Base-by-base conservation (phyloP, 92 coral and sea anemone genomes). In the Porites cylindrica region DNA sequence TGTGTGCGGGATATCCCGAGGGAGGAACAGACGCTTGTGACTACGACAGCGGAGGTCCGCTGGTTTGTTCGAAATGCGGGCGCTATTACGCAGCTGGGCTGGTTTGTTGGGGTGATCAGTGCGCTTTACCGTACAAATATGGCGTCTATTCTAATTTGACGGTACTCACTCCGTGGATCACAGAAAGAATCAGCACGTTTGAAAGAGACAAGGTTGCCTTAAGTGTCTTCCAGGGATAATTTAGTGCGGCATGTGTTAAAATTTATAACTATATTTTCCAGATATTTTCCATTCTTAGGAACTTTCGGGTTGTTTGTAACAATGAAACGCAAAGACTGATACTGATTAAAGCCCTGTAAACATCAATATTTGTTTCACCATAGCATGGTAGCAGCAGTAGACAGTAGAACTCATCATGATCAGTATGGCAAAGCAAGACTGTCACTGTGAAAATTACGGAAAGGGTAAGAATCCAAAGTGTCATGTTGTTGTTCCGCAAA, bases 11-110 rank as follows among this genome's bases (percentile, higher is more conserved):
- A 60, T 91, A 79, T 85, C 90, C 90, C 47, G 52, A 86, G 80
- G 98, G 98, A 0, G 85, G 78, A 9, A 67, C 72, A 5, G 98
- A 95, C 78, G 91, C 98, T 47, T 95, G 98, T 82, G 96, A 95
- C 75, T 95, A 89, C 63, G 98, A 95, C 78, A 95, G 98, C 64
- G 98, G 98, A 20, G 98, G 98, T 58, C 93, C 96, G 78, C 94
- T 95, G 63, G 88, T 91, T 13, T 95, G 98, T 66, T 64, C 81
- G 83, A 95, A 85, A 63, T 90, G 96, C 88, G 96, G 90, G 72
- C 94, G 90, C 71, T 89, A 85, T 79, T 95, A 94, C 75, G 87
- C 90, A 72, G 78, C 86, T 1, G 98, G 98, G 16, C 68, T 93
- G 20, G 97, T 95, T 20, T 95, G 97, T 10, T 95, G 98, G 98